Evolutionary conservation across 2,888 invertebrate species (phyloP), one percentile per base, ranked within the genome.

Genomic region (Dromius quadrimaculatus): DNA sequence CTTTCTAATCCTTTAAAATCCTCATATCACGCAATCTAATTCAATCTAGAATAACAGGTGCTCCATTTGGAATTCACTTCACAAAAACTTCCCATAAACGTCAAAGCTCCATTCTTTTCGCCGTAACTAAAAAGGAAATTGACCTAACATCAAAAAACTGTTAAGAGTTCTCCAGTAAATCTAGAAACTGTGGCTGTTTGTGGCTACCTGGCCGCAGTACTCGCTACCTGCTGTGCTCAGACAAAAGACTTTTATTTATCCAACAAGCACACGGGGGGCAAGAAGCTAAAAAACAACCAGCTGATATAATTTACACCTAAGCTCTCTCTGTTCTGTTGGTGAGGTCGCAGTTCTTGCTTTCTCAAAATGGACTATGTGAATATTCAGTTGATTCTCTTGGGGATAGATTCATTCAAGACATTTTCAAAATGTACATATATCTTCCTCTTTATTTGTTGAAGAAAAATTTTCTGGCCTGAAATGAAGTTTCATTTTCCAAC

Each of bases 241-340:
- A 68, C 68, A 68, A 68, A 68, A 68, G 59, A 68, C 68, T 41
- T 54, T 66, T 68, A 68, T 68, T 68, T 68, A 68, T 28, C 57
- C 34, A 54, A 57, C 68, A 68, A 43, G 50, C 32, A 28, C 13
- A 28, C 68, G 22, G 59, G 68, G 59, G 68, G 68, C 59, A 43
- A 61, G 6, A 61, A 36, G 32, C 19, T 34, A 50, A 68, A 54
- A 68, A 59, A 68, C 59, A 57, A 68, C 57, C 45, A 32, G 57
- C 45, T 59, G 57, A 28, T 68, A 68, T 68, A 68, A 68, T 68
- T 68, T 68, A 68, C 68, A 68, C 68, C 68, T 68, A 34, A 28
- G 17, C 43, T 1, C 1, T 17, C 13, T 23, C 32, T 32, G 9
- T 32, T 5, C 32, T 32, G 32, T 6, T 9, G 32, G 32, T 32